Base-by-base conservation (phyloP, 2,113 vertebrate species). In the Pseudopipra pipra region DNA sequence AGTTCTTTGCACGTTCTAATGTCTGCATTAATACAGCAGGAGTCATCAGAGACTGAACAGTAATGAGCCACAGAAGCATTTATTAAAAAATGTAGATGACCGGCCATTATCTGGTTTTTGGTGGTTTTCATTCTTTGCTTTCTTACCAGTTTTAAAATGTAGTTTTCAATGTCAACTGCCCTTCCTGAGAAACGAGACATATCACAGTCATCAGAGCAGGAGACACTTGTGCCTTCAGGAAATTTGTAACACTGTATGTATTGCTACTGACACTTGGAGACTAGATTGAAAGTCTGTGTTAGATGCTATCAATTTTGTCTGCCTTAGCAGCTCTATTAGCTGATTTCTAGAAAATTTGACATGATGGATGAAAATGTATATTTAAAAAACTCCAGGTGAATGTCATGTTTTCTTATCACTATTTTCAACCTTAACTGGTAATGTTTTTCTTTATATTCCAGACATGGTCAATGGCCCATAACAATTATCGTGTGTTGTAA, bases 261-360 rank as follows among this genome's bases (percentile, higher is more conserved):
- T 97, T 97, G 88, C 91, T 97, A 67, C 93, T 96, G 97, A 96
- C 92, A 95, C 91, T 95, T 97, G 67, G 91, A 96, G 67, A 83
- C 59, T 33, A 96, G 80, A 41, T 84, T 80, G 90, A 92, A 97
- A 97, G 24, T 63, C 52, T 78, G 33, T 30, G 68, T 96, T 52
- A 73, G 85, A 91, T 89, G 89, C 93, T 95, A 93, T 89, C 61
- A 46, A 19, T 83, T 77, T 95, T 94, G 73, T 87, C 87, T 90
- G 87, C 87, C 73, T 96, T 97, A 93, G 86, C 83, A 91, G 74
- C 61, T 93, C 82, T 92, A 81, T 92, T 94, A 92, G 72, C 73
- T 90, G 81, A 95, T 95, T 92, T 87, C 78, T 93, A 62, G 62
- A 59, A 49, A 86, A 95, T 96, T 20, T 46, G 19, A 22, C 20